Evolutionary conservation across 2,797 vertebrate species (phyloP), one percentile per base, ranked within the genome.

Genomic region (Helarctos malayanus): DNA sequence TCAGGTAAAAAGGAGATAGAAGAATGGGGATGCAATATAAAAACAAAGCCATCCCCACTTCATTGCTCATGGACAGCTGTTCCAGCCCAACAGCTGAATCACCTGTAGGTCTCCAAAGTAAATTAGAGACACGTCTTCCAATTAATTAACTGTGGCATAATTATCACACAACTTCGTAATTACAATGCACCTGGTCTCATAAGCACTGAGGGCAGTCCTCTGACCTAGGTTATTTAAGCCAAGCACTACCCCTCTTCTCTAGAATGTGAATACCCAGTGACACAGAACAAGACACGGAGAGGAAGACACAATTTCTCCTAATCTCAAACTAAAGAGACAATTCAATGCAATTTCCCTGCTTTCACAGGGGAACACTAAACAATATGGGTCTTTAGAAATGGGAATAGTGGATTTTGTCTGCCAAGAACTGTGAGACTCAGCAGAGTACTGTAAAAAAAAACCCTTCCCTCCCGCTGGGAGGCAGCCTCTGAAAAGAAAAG

Each of bases 121-220:
- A 97, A 93, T 97, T 92, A 97, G 45, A 97, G 56, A 89, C 95
- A 97, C 96, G 56, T 35, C 89, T 96, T 95, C n/a, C 61, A 85
- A 94, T 95, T 98, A 97, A 97, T 95, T 98, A 97, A 95, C 49
- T 91, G 89, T 85, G 49, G 49, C 80, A 96, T 81, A 97, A 91
- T 95, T 95, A 96, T 90, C 96, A 95, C 56, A 92, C 93, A 45
- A 71, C 76, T 92, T 94, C 61, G 45, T 97, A 85, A 97, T 98
- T 93, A 95, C 56, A 95, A 56, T n/a, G 78, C 35, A 85, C 21
- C 47, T 93, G 75, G 59, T 76, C 89, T 92, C 91, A 45, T 35
- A 94, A 41, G 89, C 80, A 23, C 76, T 54, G 21, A 92, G 65
- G 61, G 81, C 47, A 78, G 59, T 93, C 65, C 75, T 81, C 56